Evolutionary conservation across 2,113 vertebrate genomes (phyloP).

Genomic region (Danio rerio): GRCz12tu NC_133177.1:33768001-33768500

Average conservation of each 20-base stretch:
- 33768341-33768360: conserved; percentile 71
- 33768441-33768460: not conserved
- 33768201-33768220: conserved; percentile 62
- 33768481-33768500: conserved; percentile 41
- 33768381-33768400: conserved; percentile 61
- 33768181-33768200: conserved; percentile 58
- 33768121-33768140: conserved; percentile 39
- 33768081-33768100: not conserved
- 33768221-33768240: conserved; percentile 66
- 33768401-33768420: conserved; percentile 69
- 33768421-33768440: conserved; percentile 43
- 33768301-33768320: conserved; percentile 61
- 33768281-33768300: conserved; percentile 50
- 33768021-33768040: conserved; percentile 17
- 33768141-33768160: conserved; percentile 46
- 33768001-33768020: conserved; percentile 30
- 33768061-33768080: not conserved
- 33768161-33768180: conserved; percentile 46
- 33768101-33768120: conserved; percentile 31
- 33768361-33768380: conserved; percentile 43
- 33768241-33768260: conserved; percentile 38
- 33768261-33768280: conserved; percentile 48
- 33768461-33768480: conserved; percentile 52
- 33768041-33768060: conserved; percentile 27
- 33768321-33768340: conserved; percentile 62